These are phyloP conservation scores for Lophius piscatorius DNA, from an alignment of 2,113 vertebrate species.

Conservation along the genomic window DNA sequence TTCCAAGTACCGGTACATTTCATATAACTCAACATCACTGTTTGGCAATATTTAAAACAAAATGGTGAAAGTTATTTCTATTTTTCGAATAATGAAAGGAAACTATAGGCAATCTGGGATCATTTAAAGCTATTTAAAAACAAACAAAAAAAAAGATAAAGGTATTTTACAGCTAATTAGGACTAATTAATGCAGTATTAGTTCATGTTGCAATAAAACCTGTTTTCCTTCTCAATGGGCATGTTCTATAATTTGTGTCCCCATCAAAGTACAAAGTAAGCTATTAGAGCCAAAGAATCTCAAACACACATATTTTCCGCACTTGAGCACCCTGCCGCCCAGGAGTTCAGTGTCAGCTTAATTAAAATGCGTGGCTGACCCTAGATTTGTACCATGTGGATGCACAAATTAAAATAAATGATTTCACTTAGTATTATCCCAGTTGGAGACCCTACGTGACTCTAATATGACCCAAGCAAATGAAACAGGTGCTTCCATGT, in stretches of 20 bases:
- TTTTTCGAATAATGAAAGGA: too few relatives aligned
- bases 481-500: conserved; percentile 38
- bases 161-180: conserved; percentile 40
- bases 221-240: conserved; percentile 45
- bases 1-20: conserved; percentile 3
- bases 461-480: conserved; percentile 60
- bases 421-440: conserved; percentile 56
- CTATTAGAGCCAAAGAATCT: conserved; percentile 55
- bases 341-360: conserved; percentile 56
- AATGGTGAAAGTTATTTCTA: too few relatives aligned
- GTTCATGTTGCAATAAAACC: conserved; percentile 47
- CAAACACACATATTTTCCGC: conserved; percentile 56
- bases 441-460: conserved; percentile 56
- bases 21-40: too few relatives aligned
- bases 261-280: conserved; percentile 44
- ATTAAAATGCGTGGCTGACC: conserved; percentile 69
- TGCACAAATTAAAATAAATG: conserved; percentile 69
- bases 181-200: conserved; percentile 41
- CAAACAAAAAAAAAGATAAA: conserved; percentile 21
- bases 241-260: conserved; percentile 41
- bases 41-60: too few relatives aligned
- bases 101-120: too few relatives aligned
- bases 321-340: conserved; percentile 55
- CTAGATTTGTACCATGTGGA: conserved; percentile 59
- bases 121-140: too few relatives aligned